A percentile compares a stretch with the other conserved stretches of the same genome.
These are phyloP conservation scores for Gonocerus acuteangulatus DNA, from an alignment of 2,888 invertebrate species.

Conservation along the genomic window DNA sequence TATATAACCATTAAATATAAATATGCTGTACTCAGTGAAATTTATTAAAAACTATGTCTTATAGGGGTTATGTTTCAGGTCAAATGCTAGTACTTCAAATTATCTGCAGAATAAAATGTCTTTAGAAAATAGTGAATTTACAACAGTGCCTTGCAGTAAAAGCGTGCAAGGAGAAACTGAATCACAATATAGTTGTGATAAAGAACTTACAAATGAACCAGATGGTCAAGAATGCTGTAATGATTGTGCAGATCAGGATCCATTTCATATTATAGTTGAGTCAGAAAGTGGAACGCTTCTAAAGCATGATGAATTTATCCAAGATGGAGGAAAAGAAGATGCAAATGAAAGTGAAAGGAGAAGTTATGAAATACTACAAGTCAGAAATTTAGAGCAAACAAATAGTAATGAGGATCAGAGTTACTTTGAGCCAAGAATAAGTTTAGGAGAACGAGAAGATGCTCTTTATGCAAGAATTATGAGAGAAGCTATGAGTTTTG, in stretches of 20 bases:
- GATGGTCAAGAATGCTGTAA: not conserved
- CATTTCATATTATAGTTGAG: slow-evolving; percentile 31
- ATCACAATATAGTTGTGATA: not conserved
- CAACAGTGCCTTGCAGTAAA: not conserved
- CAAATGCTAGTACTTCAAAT: too few species aligned
- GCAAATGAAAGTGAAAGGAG: slow-evolving; percentile 9
- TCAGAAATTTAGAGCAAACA: slow-evolving; percentile 28
- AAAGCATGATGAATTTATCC: slow-evolving; percentile 29
- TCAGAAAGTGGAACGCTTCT: slow-evolving; percentile 32
- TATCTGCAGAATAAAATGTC: too few species aligned
- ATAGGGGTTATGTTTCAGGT: too few species aligned
- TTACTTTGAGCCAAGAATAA: slow-evolving; percentile 27
- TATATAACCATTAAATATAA: too few species aligned
- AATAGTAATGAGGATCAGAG: slow-evolving; percentile 15
- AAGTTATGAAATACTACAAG: slow-evolving; percentile 30
- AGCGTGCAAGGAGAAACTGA: not conserved
- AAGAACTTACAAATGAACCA: not conserved
- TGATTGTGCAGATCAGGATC: slow-evolving; percentile 17
- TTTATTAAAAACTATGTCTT: too few species aligned
- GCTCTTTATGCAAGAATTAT: slow-evolving; percentile 38
- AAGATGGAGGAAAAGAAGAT: slow-evolving; percentile 25
- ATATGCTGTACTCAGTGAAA: too few species aligned
- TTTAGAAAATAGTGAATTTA: not conserved
- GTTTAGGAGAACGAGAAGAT: slow-evolving; percentile 33
- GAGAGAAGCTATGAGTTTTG: slow-evolving; percentile 39